These are phyloP conservation scores for Danionella dracula DNA, from an alignment of 2,797 vertebrate species.

Conservation along the genomic window DNA sequence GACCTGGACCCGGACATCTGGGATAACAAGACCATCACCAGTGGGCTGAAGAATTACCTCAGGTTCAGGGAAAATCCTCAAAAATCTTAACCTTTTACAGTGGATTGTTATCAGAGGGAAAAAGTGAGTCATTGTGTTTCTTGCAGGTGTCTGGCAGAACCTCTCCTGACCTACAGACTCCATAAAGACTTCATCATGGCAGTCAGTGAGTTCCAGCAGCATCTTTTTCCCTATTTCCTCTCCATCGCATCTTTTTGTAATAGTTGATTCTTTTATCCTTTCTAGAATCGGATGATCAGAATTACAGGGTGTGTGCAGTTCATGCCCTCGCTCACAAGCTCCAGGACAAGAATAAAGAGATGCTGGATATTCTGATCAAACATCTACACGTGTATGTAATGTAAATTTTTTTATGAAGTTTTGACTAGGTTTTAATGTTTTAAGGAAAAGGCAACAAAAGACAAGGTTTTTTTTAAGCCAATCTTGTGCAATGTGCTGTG, in stretches of 20 bases:
- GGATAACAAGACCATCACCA: slow-evolving; percentile 99
- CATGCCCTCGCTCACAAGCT: slow-evolving; percentile 90
- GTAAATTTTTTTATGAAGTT: too few species aligned
- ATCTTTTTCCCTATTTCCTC: too few species aligned
- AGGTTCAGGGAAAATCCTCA: slow-evolving; percentile 64
- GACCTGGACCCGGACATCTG: slow-evolving; percentile 89
- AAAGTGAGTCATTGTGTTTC: background rate
- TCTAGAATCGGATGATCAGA: slow-evolving; percentile 94
- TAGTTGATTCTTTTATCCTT: slow-evolving; percentile 37
- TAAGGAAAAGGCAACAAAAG: too few species aligned
- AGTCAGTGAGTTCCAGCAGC: slow-evolving; percentile 81
- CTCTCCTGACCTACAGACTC: slow-evolving; percentile 91
- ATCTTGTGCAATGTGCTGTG: too few species aligned
- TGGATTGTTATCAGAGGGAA: background rate
- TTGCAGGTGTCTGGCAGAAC: slow-evolving; percentile 88
- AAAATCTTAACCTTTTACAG: background rate
- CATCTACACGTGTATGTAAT: slow-evolving; percentile 87
- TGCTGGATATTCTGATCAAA: slow-evolving; percentile 91
- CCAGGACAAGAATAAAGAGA: slow-evolving; percentile 90
- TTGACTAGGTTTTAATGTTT: too few species aligned
- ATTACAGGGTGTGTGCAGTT: slow-evolving; percentile 89
- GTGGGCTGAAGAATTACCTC: slow-evolving; percentile 97
- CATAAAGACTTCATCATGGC: slow-evolving; percentile 97
- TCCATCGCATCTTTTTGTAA: background rate
- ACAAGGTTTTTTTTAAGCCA: too few species aligned